Evolutionary conservation across 2,113 vertebrate species (phyloP).

Genomic region (Crotalus tigris): DNA sequence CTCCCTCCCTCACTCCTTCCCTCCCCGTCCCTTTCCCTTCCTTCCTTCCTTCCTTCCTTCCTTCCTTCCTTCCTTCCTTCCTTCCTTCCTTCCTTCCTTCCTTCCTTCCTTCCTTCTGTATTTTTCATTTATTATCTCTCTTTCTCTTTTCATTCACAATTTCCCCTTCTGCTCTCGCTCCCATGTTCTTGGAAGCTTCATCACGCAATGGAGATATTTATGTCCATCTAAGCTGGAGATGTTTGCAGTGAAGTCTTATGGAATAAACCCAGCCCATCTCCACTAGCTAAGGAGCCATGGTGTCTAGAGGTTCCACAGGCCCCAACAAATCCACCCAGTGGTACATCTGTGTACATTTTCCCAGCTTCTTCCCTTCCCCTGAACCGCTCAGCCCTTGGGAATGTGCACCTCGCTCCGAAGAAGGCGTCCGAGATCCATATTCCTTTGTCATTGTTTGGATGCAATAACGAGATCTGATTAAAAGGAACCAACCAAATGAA

Average conservation of each 20-base stretch:
- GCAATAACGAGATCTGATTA: conserved; percentile 27
- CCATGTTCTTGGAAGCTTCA: background rate
- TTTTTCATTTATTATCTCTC: background rate
- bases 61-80: background rate
- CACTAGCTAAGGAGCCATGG: conserved; percentile 16
- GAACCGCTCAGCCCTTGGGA: background rate
- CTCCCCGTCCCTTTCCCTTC: too few species aligned
- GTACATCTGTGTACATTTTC: background rate
- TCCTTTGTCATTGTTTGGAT: conserved; percentile 8
- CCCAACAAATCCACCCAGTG: conserved; percentile 12
- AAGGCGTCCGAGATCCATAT: background rate
- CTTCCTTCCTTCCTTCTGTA: too few species aligned
- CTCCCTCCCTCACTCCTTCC: too few species aligned
- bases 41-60: too few species aligned
- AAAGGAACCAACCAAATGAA: conserved; percentile 5
- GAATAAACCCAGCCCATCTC: conserved; percentile 17
- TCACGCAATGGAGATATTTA: conserved; percentile 23
- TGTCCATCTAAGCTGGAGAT: conserved; percentile 28
- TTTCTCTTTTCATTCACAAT: background rate
- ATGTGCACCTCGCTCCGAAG: background rate
- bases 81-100: too few species aligned
- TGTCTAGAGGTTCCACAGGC: background rate
- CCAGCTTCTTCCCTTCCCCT: background rate
- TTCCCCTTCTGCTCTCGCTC: background rate
- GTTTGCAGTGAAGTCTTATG: conserved; percentile 18